A percentile compares a stretch with the other conserved stretches of the same genome.
These are phyloP conservation scores for Mythimna pallens DNA, from an alignment of 2,888 invertebrate genomes.

Conservation along the genomic window DNA sequence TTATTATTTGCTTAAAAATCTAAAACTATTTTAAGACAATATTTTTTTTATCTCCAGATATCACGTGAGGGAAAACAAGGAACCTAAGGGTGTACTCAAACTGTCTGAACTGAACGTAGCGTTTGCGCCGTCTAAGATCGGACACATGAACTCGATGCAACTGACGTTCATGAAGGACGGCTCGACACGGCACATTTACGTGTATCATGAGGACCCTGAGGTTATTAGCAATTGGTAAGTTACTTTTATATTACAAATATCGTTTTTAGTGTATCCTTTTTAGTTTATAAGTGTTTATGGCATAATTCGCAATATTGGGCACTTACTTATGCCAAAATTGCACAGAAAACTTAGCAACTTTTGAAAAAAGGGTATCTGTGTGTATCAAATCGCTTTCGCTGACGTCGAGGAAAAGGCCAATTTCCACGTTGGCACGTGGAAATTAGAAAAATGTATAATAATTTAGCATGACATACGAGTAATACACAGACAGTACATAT, in stretches of 20 bases:
- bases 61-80: constrained; percentile 93
- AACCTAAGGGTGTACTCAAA: constrained; percentile 95
- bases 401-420: background rate
- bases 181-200: constrained; percentile 96
- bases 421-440: background rate
- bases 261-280: background rate
- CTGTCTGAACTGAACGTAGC: constrained; percentile 96
- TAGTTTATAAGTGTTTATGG: background rate
- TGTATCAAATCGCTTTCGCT: background rate
- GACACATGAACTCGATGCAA: constrained; percentile 95
- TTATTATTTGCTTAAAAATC: background rate
- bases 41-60: constrained; percentile 83
- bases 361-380: background rate
- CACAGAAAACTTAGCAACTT: background rate
- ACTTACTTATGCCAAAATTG: background rate
- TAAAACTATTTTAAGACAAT: background rate
- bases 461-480: background rate
- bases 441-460: background rate
- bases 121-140: constrained; percentile 95
- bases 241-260: background rate
- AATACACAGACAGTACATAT: too few relatives aligned
- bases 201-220: constrained; percentile 96
- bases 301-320: background rate
- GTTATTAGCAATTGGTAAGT: constrained; percentile 95
- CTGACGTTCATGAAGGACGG: constrained; percentile 96